Conservation (phyloP, 2,113 vertebrate genomes). For the Atherinomorus stipes region DNA sequence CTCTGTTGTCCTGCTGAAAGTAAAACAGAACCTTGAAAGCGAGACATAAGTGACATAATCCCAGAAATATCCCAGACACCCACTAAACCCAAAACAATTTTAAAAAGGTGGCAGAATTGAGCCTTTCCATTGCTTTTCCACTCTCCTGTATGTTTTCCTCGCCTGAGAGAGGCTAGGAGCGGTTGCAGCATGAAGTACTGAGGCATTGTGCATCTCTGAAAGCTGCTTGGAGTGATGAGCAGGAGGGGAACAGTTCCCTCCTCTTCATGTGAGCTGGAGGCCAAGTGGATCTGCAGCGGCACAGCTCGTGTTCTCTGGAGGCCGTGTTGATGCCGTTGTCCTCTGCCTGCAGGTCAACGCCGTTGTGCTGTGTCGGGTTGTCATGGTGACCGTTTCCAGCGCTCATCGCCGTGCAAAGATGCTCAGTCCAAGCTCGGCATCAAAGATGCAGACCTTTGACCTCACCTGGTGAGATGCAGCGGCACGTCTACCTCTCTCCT, state of each 20-base stretch:
- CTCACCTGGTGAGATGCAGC: slow-evolving; percentile 89
- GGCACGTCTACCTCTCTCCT: slow-evolving; percentile 25
- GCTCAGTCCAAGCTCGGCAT: slow-evolving; percentile 88
- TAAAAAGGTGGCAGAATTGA: neutral
- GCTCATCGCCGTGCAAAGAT: slow-evolving; percentile 85
- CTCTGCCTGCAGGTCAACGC: slow-evolving; percentile 86
- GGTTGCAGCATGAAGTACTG: neutral
- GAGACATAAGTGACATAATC: neutral
- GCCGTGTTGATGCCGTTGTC: slow-evolving; percentile 58
- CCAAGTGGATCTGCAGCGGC: slow-evolving; percentile 44
- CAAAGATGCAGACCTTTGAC: slow-evolving; percentile 84
- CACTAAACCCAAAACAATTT: neutral
- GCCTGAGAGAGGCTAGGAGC: neutral
- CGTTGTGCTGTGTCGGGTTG: slow-evolving; percentile 89
- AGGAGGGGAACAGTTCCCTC: slow-evolving; percentile 13
- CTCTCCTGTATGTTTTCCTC: neutral
- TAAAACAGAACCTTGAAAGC: neutral
- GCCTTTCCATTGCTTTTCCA: neutral
- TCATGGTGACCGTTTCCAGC: slow-evolving; percentile 90
- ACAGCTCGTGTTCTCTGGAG: slow-evolving; percentile 25
- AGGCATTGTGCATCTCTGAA: slow-evolving; percentile 3
- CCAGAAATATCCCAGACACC: neutral
- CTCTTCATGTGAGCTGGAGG: slow-evolving; percentile 38
- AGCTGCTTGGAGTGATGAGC: neutral
- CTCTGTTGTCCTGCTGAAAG: neutral